Evolutionary conservation across 2,113 vertebrate genomes (phyloP).

Genomic region (Forbesichthys papilliferus): DNA sequence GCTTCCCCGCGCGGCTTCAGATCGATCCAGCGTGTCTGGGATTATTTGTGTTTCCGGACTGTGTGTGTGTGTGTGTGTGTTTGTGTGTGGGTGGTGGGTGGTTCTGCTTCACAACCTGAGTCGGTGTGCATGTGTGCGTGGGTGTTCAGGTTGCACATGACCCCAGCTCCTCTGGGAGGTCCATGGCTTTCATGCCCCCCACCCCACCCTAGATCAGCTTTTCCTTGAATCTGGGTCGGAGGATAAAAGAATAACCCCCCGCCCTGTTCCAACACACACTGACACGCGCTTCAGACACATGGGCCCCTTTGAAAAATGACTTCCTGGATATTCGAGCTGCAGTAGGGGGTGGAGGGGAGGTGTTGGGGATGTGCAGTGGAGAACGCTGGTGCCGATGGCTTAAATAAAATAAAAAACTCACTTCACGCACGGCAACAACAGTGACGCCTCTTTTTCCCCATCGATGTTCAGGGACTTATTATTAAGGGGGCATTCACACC

Average conservation of each 20-base stretch:
- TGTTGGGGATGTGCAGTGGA: constrained; percentile 33
- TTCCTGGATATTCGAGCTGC: constrained; percentile 48
- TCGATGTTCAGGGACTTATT: too few relatives aligned
- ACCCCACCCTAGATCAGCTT: constrained; percentile 41
- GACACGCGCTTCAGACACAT: constrained; percentile 31
- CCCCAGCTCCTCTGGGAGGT: constrained; percentile 61
- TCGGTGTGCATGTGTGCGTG: constrained; percentile 64
- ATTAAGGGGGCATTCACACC: too few relatives aligned
- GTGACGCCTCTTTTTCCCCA: too few relatives aligned
- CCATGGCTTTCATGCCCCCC: constrained; percentile 67
- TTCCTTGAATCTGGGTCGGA: constrained; percentile 71
- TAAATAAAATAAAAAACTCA: constrained; percentile 28
- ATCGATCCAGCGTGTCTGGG: constrained; percentile 29
- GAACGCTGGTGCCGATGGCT: constrained; percentile 45
- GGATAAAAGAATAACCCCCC: constrained; percentile 65
- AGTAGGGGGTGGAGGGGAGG: constrained; percentile 31
- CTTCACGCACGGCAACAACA: not conserved
- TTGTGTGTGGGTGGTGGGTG: constrained; percentile 54
- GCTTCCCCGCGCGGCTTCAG: too few relatives aligned
- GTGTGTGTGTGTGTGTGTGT: not conserved
- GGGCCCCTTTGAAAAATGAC: constrained; percentile 54
- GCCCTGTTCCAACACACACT: constrained; percentile 13
- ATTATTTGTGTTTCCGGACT: not conserved
- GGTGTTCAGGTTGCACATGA: constrained; percentile 63
- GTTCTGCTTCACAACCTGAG: constrained; percentile 50